Base-by-base conservation (phyloP, 2,113 vertebrate genomes). In the Campylomormyrus tamandua region DNA sequence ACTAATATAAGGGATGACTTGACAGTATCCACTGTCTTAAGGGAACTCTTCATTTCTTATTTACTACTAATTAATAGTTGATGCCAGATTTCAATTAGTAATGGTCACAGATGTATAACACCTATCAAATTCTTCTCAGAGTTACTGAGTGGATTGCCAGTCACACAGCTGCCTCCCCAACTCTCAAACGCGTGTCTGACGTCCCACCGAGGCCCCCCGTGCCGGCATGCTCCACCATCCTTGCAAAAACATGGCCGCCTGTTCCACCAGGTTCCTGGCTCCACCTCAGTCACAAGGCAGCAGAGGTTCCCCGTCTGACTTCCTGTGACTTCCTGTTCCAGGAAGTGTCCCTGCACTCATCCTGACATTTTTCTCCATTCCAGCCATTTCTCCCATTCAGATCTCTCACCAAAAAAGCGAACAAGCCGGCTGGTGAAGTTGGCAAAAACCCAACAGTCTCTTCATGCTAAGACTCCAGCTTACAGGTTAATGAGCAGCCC, bases 31-130 rank as follows among this genome's bases (percentile, higher is more conserved):
- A 13, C 83, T 48, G 45, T 84, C 83, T 84, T 84, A 84, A 48
- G 45, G 83, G 45, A 84, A 84, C 39, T 45, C 48, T 66, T 87
- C 46, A 52, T 74, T 90, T 46, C 46, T 90, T n/a, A 89, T 83
- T 83, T 8, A 35, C n/a, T 89, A 74, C 39, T 21, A 35, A 19
- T 89, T 50, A 48, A 49, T 21, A 49, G 46, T 49, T 89, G 42
- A 77, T 70, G 58, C 46, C 53, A 31, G 11, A 39, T 83, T 35
- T 83, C 88, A 87, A 52, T 53, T 53, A 50, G 24, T 87, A 74
- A 89, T 52, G 88, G 17, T 35, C 45, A 53, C 88, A 53, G 48
- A 19, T 48, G 83, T 84, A 56, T 89, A 46, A 74, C 74, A 83
- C 39, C 74, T 80, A 74, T 45, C 70, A 24, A 35, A 53, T 74